A percentile compares a stretch with the other conserved stretches of the same genome.
Conservation (phyloP, 2,113 vertebrate genomes). For the Platanista minor region DNA sequence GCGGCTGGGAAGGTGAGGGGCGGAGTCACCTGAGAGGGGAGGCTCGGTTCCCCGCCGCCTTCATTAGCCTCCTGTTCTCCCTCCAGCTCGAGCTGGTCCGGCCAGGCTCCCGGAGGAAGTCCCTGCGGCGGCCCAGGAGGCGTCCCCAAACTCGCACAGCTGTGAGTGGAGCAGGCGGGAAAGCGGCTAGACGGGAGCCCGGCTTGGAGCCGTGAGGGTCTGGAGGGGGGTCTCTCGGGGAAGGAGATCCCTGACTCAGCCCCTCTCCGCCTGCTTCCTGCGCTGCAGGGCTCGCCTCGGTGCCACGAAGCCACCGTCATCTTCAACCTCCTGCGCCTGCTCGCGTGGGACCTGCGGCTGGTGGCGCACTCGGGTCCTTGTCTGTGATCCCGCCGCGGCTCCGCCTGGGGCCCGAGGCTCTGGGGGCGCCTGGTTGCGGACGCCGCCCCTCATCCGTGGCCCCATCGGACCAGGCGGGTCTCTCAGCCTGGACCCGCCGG, state of each 20-base stretch:
- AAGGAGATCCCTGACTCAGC: neutral
- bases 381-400: neutral
- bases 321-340: neutral
- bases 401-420: accelerated
- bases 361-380: neutral
- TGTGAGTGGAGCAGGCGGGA: neutral
- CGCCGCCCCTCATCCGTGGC: neutral
- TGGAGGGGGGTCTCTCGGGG: accelerated
- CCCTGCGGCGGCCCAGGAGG: neutral
- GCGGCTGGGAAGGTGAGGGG: neutral
- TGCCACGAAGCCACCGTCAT: constrained; percentile 48
- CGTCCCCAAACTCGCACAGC: neutral
- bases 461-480: accelerated
- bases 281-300: neutral
- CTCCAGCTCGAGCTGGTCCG: neutral
- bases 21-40: too few species aligned
- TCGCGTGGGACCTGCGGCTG: constrained; percentile 38
- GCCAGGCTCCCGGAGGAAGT: neutral
- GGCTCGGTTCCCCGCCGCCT: accelerated
- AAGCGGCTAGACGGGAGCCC: too few species aligned
- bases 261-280: neutral
- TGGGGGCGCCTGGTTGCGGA: neutral
- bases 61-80: neutral
- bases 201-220: neutral
- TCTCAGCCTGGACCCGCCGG: too few species aligned